Evolutionary conservation across 2,113 vertebrate species (phyloP).

Genomic region (Stigmatopora nigra): DNA sequence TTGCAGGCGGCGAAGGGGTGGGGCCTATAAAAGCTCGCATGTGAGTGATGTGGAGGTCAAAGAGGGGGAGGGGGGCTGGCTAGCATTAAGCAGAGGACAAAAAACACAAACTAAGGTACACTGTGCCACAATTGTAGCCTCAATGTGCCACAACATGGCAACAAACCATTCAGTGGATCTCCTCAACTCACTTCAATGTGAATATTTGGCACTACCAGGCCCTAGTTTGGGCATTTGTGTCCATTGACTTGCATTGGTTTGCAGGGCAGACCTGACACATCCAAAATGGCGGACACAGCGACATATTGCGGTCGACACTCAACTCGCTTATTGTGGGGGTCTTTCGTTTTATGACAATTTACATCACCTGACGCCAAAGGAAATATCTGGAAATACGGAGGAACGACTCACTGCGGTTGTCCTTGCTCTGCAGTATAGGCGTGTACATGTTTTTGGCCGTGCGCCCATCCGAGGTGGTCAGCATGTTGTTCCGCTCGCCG

Average conservation of each 20-base stretch:
- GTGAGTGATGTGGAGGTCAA: conserved; percentile 8
- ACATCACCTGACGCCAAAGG: not conserved
- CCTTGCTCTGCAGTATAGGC: conserved; percentile 74
- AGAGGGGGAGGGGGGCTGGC: conserved; percentile 9
- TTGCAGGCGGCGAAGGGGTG: conserved; percentile 14
- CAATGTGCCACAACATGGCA: not conserved
- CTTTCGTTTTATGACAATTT: not conserved
- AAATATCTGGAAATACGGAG: not conserved
- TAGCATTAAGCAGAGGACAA: conserved; percentile 32
- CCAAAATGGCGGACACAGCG: not conserved
- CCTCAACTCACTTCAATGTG: not conserved
- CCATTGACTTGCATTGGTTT: not conserved
- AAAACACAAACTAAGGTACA: not conserved
- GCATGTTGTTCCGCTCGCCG: conserved; percentile 74
- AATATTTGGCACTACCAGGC: not conserved
- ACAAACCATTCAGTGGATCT: not conserved
- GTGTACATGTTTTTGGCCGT: conserved; percentile 79
- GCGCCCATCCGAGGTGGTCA: conserved; percentile 67
- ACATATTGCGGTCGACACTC: not conserved
- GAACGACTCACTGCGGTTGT: conserved; percentile 78
- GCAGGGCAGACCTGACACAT: not conserved
- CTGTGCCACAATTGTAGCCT: not conserved
- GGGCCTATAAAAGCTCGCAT: conserved; percentile 31
- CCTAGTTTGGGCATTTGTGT: too few relatives aligned
- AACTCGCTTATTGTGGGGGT: not conserved